Conservation (phyloP, 2,113 vertebrate species). For the Typhlomys cinereus region DNA sequence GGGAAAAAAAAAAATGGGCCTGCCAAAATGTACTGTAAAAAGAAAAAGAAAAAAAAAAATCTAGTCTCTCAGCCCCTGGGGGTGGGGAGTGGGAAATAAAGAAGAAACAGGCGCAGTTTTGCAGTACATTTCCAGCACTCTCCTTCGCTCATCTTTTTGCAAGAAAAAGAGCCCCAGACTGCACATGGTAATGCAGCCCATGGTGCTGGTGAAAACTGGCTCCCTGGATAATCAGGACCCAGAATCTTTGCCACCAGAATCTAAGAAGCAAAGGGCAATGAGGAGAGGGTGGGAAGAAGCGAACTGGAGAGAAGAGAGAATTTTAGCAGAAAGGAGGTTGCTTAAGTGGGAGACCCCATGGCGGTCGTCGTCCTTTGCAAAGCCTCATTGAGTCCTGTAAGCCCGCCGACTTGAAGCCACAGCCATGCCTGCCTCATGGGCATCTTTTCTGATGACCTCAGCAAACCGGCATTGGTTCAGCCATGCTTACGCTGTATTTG, state of each 20-base stretch:
- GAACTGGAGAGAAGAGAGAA: not conserved
- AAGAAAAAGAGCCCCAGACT: constrained; percentile 54
- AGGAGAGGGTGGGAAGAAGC: not conserved
- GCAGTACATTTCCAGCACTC: constrained; percentile 59
- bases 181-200: not conserved
- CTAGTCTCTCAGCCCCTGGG: constrained; percentile 58
- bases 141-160: constrained; percentile 57
- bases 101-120: constrained; percentile 65
- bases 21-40: constrained; percentile 84
- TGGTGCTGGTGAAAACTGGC: not conserved
- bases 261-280: not conserved
- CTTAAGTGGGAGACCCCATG: not conserved
- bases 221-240: not conserved
- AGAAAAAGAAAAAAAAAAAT: constrained; percentile 30
- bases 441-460: constrained; percentile 22
- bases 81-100: constrained; percentile 70
- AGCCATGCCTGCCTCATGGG: not conserved
- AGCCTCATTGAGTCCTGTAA: not conserved
- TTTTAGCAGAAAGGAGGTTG: not conserved
- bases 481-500: not conserved
- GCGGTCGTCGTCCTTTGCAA: not conserved
- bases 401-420: not conserved
- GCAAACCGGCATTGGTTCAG: not conserved
- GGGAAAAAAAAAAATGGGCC: constrained; percentile 70
- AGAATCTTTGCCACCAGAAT: not conserved